These are phyloP conservation scores for Lycodopsis pacificus DNA, from an alignment of 2,797 vertebrate genomes.

Conservation along the genomic window DNA sequence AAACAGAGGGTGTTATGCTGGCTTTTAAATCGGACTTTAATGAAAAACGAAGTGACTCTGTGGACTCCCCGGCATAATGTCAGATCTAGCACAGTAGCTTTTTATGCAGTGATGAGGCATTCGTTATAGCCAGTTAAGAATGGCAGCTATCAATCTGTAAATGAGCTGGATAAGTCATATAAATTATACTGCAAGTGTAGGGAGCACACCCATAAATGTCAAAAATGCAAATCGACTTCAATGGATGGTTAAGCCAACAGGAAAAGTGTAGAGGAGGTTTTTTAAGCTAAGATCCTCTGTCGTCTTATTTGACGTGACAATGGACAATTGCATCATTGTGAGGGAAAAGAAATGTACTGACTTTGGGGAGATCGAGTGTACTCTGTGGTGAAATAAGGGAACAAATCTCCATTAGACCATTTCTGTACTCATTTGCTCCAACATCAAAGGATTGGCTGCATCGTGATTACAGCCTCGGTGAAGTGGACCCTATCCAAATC, in stretches of 20 bases:
- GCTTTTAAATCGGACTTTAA: conserved; percentile 74
- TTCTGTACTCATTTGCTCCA: conserved; percentile 66
- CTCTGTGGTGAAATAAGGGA: conserved; percentile 49
- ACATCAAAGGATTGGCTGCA: conserved; percentile 72
- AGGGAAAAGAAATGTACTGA: conserved; percentile 56
- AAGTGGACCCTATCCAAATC: conserved; percentile 70
- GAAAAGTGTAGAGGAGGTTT: conserved; percentile 10
- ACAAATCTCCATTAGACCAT: conserved; percentile 63
- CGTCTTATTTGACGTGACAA: conserved; percentile 64
- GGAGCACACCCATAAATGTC: conserved; percentile 71
- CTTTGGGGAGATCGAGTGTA: conserved; percentile 55
- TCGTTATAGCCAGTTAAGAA: conserved; percentile 79
- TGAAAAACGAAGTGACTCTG: conserved; percentile 74
- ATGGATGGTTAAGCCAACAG: conserved; percentile 56
- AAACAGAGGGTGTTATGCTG: conserved; percentile 48
- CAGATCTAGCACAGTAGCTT: conserved; percentile 67
- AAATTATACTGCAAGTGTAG: conserved; percentile 69
- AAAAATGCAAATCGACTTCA: conserved; percentile 78
- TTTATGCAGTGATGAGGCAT: conserved; percentile 71
- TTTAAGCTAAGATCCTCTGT: conserved; percentile 50
- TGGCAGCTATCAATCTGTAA: conserved; percentile 83
- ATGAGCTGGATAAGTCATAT: conserved; percentile 76
- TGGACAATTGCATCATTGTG: conserved; percentile 64
- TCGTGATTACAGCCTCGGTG: conserved; percentile 55
- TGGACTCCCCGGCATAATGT: conserved; percentile 51